phyloP scores from a whole-genome alignment of 2,113 vertebrate species.

The Tyrannus savana region DNA sequence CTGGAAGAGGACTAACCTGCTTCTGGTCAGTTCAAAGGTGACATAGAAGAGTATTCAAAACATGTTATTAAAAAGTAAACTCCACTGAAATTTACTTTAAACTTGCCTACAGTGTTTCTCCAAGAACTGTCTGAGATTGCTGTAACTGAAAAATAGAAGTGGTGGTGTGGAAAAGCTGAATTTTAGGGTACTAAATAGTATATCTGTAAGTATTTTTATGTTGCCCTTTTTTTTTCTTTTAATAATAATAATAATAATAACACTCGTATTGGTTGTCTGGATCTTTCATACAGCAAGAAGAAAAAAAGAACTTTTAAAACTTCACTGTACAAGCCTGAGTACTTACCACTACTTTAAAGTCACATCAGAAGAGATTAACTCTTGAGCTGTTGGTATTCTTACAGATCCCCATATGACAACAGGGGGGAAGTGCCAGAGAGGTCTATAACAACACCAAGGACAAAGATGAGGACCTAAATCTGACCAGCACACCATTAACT shows the following conservation, averaged over 20 bases:
- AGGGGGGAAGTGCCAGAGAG: not conserved
- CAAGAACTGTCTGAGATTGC: not conserved
- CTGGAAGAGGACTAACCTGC: not conserved
- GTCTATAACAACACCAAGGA: not conserved
- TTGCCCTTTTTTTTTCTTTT: not conserved
- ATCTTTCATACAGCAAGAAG: not conserved
- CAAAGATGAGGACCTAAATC: not conserved
- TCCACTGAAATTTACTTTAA: not conserved
- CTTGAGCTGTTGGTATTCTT: not conserved
- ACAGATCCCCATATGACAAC: not conserved
- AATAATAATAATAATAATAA: not conserved
- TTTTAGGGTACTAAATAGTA: not conserved
- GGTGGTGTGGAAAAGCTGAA: not conserved
- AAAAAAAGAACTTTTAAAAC: not conserved
- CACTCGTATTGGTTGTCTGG: not conserved
- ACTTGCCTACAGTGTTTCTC: not conserved
- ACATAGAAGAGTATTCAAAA: not conserved
- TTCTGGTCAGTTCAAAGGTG: constrained; percentile 6
- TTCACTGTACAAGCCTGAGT: not conserved
- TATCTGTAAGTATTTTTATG: not conserved
- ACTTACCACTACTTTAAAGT: not conserved
- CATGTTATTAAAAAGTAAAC: not conserved
- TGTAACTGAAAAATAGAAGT: not conserved
- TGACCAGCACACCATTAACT: not conserved
- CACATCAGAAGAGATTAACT: not conserved